Evolutionary conservation across 2,888 invertebrate genomes (phyloP).

Genomic region (Syrphus vitripennis): DNA sequence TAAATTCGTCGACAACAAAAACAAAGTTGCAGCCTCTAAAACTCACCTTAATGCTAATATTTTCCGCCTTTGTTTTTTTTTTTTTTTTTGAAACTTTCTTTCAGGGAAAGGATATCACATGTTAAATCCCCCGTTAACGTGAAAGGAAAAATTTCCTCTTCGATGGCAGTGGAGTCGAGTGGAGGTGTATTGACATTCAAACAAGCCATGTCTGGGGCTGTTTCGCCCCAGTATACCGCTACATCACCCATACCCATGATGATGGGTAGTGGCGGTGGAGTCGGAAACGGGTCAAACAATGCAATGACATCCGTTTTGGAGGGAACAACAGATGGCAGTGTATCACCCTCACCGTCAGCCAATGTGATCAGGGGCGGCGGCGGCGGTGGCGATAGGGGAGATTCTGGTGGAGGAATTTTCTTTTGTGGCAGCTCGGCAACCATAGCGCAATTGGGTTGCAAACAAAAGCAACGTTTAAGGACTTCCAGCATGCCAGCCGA

Average conservation of each 20-base stretch:
- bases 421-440: slow-evolving; percentile 75
- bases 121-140: slow-evolving; percentile 76
- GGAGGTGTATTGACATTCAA: slow-evolving; percentile 79
- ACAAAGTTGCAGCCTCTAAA: neutral
- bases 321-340: slow-evolving; percentile 64
- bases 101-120: slow-evolving; percentile 77
- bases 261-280: slow-evolving; percentile 38
- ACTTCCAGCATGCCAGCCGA: slow-evolving; percentile 81
- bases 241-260: slow-evolving; percentile 73
- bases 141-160: slow-evolving; percentile 67
- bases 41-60: neutral
- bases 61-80: neutral
- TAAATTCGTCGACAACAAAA: neutral
- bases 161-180: slow-evolving; percentile 72
- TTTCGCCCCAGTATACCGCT: slow-evolving; percentile 78
- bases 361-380: slow-evolving; percentile 58
- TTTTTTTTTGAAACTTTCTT: neutral
- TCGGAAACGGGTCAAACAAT: slow-evolving; percentile 51
- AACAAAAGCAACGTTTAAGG: slow-evolving; percentile 78
- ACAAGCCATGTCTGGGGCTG: slow-evolving; percentile 80
- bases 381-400: slow-evolving; percentile 49
- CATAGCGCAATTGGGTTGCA: slow-evolving; percentile 74
- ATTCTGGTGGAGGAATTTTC: slow-evolving; percentile 52
- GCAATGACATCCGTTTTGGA: slow-evolving; percentile 68
- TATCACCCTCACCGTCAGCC: slow-evolving; percentile 54